These are phyloP conservation scores for Brenthis ino DNA, from an alignment of 2,888 invertebrate species.

Conservation along the genomic window DNA sequence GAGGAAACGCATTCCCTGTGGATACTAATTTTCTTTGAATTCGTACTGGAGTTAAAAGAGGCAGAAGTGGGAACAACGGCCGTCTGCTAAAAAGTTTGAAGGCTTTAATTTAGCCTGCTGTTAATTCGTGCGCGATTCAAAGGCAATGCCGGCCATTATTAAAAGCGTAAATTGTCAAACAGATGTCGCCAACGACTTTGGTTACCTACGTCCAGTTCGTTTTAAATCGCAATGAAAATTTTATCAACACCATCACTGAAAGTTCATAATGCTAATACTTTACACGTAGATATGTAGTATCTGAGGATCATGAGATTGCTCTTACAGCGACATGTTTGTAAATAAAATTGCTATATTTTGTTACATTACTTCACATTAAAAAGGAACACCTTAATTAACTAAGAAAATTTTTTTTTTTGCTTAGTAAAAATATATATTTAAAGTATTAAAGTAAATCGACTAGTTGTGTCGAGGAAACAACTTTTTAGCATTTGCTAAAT, in stretches of 20 bases:
- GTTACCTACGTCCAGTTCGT: conserved; percentile 55
- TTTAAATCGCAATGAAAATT: conserved; percentile 69
- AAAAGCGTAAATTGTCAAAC: conserved; percentile 81
- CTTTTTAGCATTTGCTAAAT: not conserved
- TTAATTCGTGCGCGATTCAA: conserved; percentile 78
- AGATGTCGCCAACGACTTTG: conserved; percentile 75
- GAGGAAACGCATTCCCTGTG: conserved; percentile 48
- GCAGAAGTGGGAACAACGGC: conserved; percentile 54
- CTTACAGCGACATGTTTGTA: too few species aligned
- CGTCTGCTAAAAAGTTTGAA: conserved; percentile 68
- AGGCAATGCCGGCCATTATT: conserved; percentile 76
- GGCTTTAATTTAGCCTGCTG: conserved; percentile 76
- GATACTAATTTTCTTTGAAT: conserved; percentile 60
- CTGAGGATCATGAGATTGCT: too few species aligned
- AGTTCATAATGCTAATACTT: not conserved
- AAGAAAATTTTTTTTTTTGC: too few species aligned
- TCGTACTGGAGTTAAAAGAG: conserved; percentile 54
- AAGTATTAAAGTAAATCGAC: too few species aligned
- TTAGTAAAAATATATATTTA: too few species aligned
- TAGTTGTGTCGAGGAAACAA: too few species aligned
- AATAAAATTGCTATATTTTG: too few species aligned
- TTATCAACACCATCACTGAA: conserved; percentile 31
- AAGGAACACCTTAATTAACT: too few species aligned
- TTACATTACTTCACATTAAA: too few species aligned
- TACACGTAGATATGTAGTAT: not conserved